Evolutionary conservation across 2,797 vertebrate species (phyloP).

Genomic region (Lithobates sylvaticus): DNA sequence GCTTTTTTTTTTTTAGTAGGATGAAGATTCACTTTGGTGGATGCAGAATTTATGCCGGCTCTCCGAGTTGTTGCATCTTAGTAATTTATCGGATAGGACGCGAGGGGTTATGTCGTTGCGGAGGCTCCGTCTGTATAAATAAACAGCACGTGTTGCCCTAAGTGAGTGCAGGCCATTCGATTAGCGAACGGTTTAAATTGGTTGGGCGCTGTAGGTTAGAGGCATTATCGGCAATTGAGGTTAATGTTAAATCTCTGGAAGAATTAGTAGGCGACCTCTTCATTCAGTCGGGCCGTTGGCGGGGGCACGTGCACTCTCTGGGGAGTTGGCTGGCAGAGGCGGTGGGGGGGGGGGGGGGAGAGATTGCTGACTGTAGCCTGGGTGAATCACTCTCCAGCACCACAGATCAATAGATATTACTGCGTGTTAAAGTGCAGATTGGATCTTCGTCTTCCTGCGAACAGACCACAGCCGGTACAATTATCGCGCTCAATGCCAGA

Average conservation of each 20-base stretch:
- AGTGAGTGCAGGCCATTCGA: slow-evolving; percentile 5
- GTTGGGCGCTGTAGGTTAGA: not conserved
- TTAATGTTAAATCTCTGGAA: slow-evolving; percentile 37
- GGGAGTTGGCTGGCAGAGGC: slow-evolving; percentile 14
- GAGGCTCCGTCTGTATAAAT: not conserved
- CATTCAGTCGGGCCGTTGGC: not conserved
- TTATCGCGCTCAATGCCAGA: slow-evolving; percentile 29
- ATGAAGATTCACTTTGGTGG: not conserved
- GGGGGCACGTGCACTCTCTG: not conserved
- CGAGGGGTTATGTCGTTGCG: not conserved
- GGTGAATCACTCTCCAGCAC: slow-evolving; percentile 40
- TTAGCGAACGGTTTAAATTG: not conserved
- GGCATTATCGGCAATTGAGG: slow-evolving; percentile 33
- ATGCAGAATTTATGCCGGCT: not conserved
- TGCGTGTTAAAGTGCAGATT: slow-evolving; percentile 56
- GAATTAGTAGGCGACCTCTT: slow-evolving; percentile 44
- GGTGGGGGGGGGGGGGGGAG: not conserved
- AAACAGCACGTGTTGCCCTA: no score
- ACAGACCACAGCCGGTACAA: slow-evolving; percentile 29
- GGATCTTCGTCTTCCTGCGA: slow-evolving; percentile 35
- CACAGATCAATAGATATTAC: slow-evolving; percentile 55
- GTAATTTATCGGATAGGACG: not conserved
- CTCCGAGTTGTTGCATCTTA: not conserved
- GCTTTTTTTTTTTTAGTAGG: not conserved
- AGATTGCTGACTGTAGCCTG: slow-evolving; percentile 22